A percentile compares a stretch with the other conserved stretches of the same genome.
Conservation (phyloP, 2,113 vertebrate genomes). For the Orientallactaga bullata region DNA sequence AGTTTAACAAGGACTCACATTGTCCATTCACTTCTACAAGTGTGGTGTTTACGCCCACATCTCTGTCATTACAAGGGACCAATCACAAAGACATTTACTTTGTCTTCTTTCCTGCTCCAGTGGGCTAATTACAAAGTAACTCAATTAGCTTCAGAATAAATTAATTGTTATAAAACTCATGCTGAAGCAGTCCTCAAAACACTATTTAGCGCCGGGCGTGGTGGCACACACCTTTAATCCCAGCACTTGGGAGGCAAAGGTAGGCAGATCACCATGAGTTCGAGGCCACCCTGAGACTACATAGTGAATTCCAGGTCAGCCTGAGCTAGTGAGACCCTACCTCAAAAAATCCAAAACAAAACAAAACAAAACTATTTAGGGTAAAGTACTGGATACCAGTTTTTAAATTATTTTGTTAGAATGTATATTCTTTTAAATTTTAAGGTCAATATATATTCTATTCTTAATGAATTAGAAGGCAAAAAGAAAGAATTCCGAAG, state of each 20-base stretch:
- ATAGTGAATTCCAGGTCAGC: too few relatives aligned
- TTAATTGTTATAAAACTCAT: constrained; percentile 66
- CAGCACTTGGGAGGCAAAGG: too few relatives aligned
- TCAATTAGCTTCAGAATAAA: constrained; percentile 75
- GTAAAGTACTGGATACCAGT: constrained; percentile 17
- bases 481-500: background rate
- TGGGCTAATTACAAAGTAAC: constrained; percentile 74
- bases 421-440: constrained; percentile 8
- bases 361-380: constrained; percentile 61
- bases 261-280: too few relatives aligned
- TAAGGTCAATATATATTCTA: constrained; percentile 4
- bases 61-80: constrained; percentile 52
- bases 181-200: constrained; percentile 55
- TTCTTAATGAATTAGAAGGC: constrained; percentile 1
- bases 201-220: too few relatives aligned
- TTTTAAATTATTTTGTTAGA: constrained; percentile 21
- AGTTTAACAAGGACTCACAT: too few relatives aligned
- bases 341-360: too few relatives aligned
- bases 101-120: constrained; percentile 66
- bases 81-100: constrained; percentile 62
- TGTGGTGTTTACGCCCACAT: constrained; percentile 8
- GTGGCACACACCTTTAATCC: too few relatives aligned
- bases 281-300: too few relatives aligned
- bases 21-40: background rate
- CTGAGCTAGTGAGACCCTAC: too few relatives aligned